These are phyloP conservation scores for Pygmarrhopalites habei DNA, from an alignment of 1,140 invertebrate species.

Conservation along the genomic window DNA sequence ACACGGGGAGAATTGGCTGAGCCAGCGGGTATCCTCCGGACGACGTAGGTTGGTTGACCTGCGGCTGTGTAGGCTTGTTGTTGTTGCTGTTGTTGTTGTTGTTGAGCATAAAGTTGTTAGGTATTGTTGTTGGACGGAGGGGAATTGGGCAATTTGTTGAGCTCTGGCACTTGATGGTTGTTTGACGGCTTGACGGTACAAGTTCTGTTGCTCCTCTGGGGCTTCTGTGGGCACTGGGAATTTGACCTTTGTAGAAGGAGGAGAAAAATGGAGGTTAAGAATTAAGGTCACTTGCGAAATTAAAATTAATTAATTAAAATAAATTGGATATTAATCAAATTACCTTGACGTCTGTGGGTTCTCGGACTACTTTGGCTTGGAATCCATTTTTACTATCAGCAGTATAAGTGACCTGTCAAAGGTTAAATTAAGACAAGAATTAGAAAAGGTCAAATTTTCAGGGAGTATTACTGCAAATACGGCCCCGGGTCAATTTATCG, in stretches of 20 bases:
- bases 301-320: not conserved
- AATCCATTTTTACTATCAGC: constrained; percentile 35
- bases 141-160: not conserved
- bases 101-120: too few relatives aligned
- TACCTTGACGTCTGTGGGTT: constrained; percentile 38
- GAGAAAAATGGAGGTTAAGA: not conserved
- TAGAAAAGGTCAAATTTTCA: too few relatives aligned
- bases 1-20: not conserved
- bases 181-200: not conserved
- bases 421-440: too few relatives aligned
- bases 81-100: not conserved
- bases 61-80: not conserved
- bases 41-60: constrained; percentile 1
- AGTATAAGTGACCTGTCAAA: constrained; percentile 37
- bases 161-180: not conserved
- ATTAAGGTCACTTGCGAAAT: not conserved
- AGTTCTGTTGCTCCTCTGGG: not conserved
- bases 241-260: not conserved
- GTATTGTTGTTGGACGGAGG: constrained; percentile 1
- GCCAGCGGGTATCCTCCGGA: constrained; percentile 2
- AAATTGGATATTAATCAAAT: constrained; percentile 15
- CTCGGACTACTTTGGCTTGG: constrained; percentile 37
- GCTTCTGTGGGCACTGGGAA: constrained; percentile 23
- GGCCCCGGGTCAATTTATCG: too few relatives aligned
- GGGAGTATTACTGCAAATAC: too few relatives aligned